Percentiles rank a stretch among this genome's conserved stretches.
phyloP scores from a whole-genome alignment of 2,888 invertebrate genomes.

The Diogma glabrata region DNA sequence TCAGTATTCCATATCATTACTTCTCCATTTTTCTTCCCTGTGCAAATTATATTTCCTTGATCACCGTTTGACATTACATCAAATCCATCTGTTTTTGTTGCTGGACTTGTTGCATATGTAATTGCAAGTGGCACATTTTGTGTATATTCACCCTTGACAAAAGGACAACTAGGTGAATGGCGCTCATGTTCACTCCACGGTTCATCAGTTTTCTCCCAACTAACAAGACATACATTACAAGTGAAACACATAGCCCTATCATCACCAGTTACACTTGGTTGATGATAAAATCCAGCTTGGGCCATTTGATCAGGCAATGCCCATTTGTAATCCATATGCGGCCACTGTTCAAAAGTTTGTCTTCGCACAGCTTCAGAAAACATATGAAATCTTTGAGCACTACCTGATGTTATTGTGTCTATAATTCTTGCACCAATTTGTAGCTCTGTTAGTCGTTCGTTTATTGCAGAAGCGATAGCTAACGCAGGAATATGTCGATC shows the following conservation, averaged over 20 bases:
- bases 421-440: conserved; percentile 39
- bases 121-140: conserved; percentile 87
- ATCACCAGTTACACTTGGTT: conserved; percentile 79
- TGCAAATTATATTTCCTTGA: conserved; percentile 44
- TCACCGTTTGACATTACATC: conserved; percentile 49
- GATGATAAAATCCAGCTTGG: conserved; percentile 93
- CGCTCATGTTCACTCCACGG: conserved; percentile 96
- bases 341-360: conserved; percentile 89
- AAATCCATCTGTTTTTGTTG: conserved; percentile 44
- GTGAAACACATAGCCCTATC: conserved; percentile 95
- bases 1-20: conserved; percentile 77
- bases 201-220: conserved; percentile 95
- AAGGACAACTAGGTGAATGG: conserved; percentile 86
- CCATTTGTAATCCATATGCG: conserved; percentile 96
- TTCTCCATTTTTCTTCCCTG: conserved; percentile 48
- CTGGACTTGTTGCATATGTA: conserved; percentile 73
- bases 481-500: conserved; percentile 75
- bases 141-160: conserved; percentile 88
- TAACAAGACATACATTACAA: conserved; percentile 86
- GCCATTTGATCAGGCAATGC: conserved; percentile 93
- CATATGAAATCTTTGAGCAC: conserved; percentile 52
- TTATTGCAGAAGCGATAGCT: conserved; percentile 80
- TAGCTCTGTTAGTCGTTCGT: conserved; percentile 72
- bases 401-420: conserved; percentile 33
- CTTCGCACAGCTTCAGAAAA: conserved; percentile 84